phyloP scores from a whole-genome alignment of 2,113 vertebrate genomes.

The Bos taurus region ARS-UCD2.0 NC_037332.1:12789501-12790000 shows the following conservation, averaged over 20 bases:
- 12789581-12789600: background rate
- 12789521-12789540: background rate
- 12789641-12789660: background rate
- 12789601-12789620: background rate
- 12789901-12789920: slow-evolving; percentile 48
- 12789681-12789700: background rate
- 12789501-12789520: background rate
- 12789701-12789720: background rate
- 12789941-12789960: slow-evolving; percentile 54
- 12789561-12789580: background rate
- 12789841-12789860: background rate
- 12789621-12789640: background rate
- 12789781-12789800: background rate
- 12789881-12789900: background rate
- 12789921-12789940: slow-evolving; percentile 3
- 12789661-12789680: background rate
- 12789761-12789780: background rate
- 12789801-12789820: background rate
- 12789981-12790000: slow-evolving; percentile 38
- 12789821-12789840: background rate
- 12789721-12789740: background rate
- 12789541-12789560: background rate
- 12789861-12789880: background rate
- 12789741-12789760: background rate
- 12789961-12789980: slow-evolving; percentile 41